Conservation (phyloP, 1,140 invertebrate species). For the Lordiphosa mommai region DNA sequence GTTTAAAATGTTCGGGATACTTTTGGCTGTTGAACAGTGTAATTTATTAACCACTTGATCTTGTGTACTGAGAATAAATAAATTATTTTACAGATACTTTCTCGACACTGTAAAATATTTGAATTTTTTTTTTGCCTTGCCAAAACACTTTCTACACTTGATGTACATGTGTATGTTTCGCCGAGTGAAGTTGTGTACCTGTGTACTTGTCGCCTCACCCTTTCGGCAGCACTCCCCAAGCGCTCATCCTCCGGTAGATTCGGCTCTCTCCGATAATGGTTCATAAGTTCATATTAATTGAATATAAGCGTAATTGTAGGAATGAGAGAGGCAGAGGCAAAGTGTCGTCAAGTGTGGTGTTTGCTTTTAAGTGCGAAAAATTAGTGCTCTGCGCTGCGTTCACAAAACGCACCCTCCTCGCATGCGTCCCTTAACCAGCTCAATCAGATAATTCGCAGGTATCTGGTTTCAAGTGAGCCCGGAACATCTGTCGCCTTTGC, state of each 20-base stretch:
- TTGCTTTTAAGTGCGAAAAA: constrained; percentile 20
- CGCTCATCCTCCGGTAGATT: neutral
- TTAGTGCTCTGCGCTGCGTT: constrained; percentile 1
- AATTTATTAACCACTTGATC: no score
- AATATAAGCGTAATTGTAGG: constrained; percentile 8
- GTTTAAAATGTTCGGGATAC: no score
- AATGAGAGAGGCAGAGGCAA: constrained; percentile 1
- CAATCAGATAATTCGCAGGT: constrained; percentile 48
- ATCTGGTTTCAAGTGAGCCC: constrained; percentile 38
- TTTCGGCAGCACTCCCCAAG: neutral
- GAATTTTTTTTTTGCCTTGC: no score
- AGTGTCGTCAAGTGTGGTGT: constrained; percentile 11
- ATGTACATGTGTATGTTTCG: no score
- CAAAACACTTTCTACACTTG: no score
- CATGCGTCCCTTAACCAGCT: constrained; percentile 26
- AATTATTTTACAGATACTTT: no score
- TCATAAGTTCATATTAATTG: constrained; percentile 12
- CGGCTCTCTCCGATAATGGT: neutral
- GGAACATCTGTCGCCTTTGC: constrained; percentile 32
- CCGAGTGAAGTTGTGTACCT: no score
- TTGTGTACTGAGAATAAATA: no score
- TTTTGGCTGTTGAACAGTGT: no score
- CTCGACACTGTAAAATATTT: no score
- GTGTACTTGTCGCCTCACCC: no score
- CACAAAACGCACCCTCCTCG: neutral